Evolutionary conservation across 2,888 invertebrate genomes (phyloP).

Genomic region (Metellina segmentata): DNA sequence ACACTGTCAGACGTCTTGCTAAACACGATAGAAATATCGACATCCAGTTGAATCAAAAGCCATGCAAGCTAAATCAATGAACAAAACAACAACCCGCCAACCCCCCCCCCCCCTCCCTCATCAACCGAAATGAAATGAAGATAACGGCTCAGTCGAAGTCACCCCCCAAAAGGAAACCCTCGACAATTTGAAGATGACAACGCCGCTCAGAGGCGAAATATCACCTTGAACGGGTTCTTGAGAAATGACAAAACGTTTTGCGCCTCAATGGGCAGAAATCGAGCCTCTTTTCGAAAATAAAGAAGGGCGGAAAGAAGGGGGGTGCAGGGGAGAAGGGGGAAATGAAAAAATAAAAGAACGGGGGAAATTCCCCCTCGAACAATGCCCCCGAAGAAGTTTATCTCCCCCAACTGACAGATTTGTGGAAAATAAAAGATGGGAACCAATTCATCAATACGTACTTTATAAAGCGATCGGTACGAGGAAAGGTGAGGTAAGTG

Average conservation of each 20-base stretch:
- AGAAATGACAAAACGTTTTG: slow-evolving; percentile 50
- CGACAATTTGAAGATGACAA: slow-evolving; percentile 29
- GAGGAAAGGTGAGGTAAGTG: not conserved
- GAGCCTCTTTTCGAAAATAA: slow-evolving; percentile 31
- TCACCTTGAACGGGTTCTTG: slow-evolving; percentile 33
- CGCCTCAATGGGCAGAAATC: slow-evolving; percentile 39
- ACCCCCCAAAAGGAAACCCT: slow-evolving; percentile 2
- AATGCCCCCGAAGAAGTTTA: slow-evolving; percentile 32
- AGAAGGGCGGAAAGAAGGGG: not conserved
- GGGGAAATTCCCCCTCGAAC: slow-evolving; percentile 23
- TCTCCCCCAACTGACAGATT: slow-evolving; percentile 43
- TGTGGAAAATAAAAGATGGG: slow-evolving; percentile 41
- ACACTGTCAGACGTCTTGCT: too few species aligned
- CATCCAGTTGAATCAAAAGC: too few species aligned
- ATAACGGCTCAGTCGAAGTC: not conserved
- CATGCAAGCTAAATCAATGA: too few species aligned
- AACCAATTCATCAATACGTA: slow-evolving; percentile 41
- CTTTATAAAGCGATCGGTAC: not conserved
- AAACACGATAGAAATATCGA: too few species aligned
- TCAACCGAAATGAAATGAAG: too few species aligned
- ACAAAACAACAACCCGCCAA: too few species aligned
- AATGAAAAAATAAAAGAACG: not conserved
- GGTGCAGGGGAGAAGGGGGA: not conserved
- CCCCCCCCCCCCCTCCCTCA: too few species aligned
- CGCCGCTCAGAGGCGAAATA: slow-evolving; percentile 25